Base-by-base conservation (phyloP, 2,797 vertebrate species). In the Acipenser ruthenus region DNA sequence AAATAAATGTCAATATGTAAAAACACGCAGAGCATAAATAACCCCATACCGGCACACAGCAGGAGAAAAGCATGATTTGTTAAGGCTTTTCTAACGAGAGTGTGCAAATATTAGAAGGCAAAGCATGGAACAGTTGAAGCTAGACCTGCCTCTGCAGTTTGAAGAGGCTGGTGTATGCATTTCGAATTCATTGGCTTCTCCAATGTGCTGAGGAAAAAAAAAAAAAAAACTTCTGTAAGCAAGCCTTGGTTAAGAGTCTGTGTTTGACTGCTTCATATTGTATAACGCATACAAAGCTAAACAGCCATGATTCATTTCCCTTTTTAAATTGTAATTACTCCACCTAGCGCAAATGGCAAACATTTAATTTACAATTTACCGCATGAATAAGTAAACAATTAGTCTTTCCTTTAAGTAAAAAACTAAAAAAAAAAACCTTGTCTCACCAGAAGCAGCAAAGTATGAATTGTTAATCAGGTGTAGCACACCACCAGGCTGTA, bases 281-380 rank as follows among this genome's bases (percentile, higher is more conserved):
- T 37, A 18, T 62, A 9, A 62, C 60, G 8, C 18, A 9, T 12
- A 37, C 23, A 23, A 48, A 23, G n/a, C 7, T 62, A 10, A 37
- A 18, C 23, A 62, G n/a, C 15, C 60, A 81, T 89, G 86, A 87
- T 89, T 88, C 89, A 88, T 86, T 83, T 77, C 77, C 83, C 82
- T 84, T 88, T 86, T 86, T 70, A 88, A 89, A 88, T 88, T 83
- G 79, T 78, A 85, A 86, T 87, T 88, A 86, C 87, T 78, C 87
- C 84, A 88, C 80, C 87, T 81, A 78, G 68, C 76, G 82, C 82
- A 84, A 80, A 70, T 78, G 0, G 13, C 80, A 83, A 85, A 84
- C 84, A 81, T 87, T 62, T 88, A 85, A 84, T 87, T 87, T 78
- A 67, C 3, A 10, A 83, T 87, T 83, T 82, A 70, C 81, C 84